Evolutionary conservation across 2,797 vertebrate species (phyloP).

Genomic region (Anguilla obscura): DNA sequence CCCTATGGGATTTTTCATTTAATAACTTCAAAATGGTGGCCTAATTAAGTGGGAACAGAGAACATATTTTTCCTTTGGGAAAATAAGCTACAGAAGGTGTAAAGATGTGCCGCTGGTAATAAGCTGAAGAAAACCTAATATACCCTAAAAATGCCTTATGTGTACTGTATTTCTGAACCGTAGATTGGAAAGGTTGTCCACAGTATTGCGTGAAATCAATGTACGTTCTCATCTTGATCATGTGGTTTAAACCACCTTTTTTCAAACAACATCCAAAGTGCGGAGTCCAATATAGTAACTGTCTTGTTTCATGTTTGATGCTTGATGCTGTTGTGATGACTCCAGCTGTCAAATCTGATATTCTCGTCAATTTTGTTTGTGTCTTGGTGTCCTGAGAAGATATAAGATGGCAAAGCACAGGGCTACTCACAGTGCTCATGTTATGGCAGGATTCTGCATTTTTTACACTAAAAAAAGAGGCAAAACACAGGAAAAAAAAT

Average conservation of each 20-base stretch:
- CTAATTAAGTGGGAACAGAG: background rate
- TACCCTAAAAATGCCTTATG: background rate
- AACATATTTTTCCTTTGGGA: background rate
- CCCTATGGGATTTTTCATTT: conserved; percentile 54
- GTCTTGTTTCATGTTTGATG: background rate
- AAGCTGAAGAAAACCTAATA: background rate
- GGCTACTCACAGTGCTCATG: no score
- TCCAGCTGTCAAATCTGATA: background rate
- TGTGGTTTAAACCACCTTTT: conserved; percentile 30
- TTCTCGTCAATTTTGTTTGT: background rate
- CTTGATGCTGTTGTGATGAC: background rate
- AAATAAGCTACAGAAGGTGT: background rate
- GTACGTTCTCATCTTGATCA: conserved; percentile 26
- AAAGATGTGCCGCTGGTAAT: background rate
- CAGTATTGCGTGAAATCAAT: background rate
- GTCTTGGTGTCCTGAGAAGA: background rate
- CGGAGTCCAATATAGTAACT: background rate
- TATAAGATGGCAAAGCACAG: no score
- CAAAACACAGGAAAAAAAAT: no score
- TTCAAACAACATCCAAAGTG: conserved; percentile 7
- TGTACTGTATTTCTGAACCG: background rate
- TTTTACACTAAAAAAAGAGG: no score
- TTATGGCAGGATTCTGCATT: no score
- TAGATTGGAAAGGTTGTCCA: background rate
- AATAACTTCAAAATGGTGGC: conserved; percentile 1